A percentile compares a stretch with the other conserved stretches of the same genome.
Conservation (phyloP, 1,140 invertebrate species). For the Drosophila tropicalis region DNA sequence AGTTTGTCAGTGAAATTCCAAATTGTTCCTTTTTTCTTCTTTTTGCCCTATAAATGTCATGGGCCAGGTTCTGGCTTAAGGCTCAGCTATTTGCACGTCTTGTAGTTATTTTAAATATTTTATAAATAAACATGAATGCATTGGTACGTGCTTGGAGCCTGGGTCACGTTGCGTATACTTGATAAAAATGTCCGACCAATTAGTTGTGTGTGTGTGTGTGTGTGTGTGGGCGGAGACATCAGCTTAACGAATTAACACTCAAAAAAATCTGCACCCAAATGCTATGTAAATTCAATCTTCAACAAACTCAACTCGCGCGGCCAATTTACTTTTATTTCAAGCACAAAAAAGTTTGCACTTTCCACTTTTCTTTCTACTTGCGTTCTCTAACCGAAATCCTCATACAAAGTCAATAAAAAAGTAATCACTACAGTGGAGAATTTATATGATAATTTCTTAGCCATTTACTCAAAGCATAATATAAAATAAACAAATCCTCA, state of each 20-base stretch:
- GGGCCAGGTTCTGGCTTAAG: background rate
- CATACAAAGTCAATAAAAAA: constrained; percentile 40
- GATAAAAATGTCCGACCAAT: constrained; percentile 36
- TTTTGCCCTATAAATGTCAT: constrained; percentile 55
- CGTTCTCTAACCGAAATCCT: constrained; percentile 28
- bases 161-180: constrained; percentile 58
- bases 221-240: constrained; percentile 16
- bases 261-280: background rate
- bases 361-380: constrained; percentile 18
- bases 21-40: background rate
- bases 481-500: constrained; percentile 17
- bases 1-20: background rate
- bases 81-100: constrained; percentile 68
- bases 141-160: constrained; percentile 49
- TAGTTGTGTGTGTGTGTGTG: constrained; percentile 6
- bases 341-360: constrained; percentile 39
- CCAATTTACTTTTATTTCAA: constrained; percentile 1
- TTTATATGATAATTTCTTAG: constrained; percentile 47
- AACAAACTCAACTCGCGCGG: background rate
- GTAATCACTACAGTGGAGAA: constrained; percentile 46
- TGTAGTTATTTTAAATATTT: constrained; percentile 75
- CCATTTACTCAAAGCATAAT: constrained; percentile 67
- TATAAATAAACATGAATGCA: constrained; percentile 76
- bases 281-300: constrained; percentile 6
- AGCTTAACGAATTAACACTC: constrained; percentile 48